Base-by-base conservation (phyloP, 2,113 vertebrate genomes). In the Perognathus longimembris region DNA sequence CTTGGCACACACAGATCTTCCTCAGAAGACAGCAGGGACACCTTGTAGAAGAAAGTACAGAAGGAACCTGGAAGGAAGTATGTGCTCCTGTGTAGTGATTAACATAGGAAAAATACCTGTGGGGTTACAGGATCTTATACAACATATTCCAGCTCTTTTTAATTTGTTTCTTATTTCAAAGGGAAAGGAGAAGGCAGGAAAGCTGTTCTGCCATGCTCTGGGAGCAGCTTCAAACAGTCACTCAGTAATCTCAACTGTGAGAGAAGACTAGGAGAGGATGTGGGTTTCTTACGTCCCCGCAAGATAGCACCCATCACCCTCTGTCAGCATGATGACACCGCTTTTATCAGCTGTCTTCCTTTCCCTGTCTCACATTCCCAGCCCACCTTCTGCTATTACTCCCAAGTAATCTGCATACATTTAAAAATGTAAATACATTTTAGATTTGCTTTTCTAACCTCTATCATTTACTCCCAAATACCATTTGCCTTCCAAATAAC, bases 1-100 rank as follows among this genome's bases (percentile, higher is more conserved):
- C 88, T 92, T 97, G 97, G 97, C 96, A 96, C 90, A 92, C 59
- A 74, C 71, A 45, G 34, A 90, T 92, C 89, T 94, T 96, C 90
- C 96, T 97, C 95, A 96, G 94, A 96, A 96, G 94, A 95, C 95
- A 95, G 95, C 94, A 97, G 97, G 96, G 94, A 79, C 92, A 94
- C 92, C 92, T 95, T 94, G 93, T 69, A 80, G 82, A 94, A 79
- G 90, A 96, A 75, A 96, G 67, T 90, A 76, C 90, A 93, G 79
- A 93, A 93, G 76, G 92, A 83, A 88, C 45, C 77, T 24, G 70
- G 67, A 91, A 81, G 79, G 59, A 82, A 90, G 82, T 78, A 10
- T 93, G 82, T 82, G 38, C 80, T 91, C 79, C 78, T 34, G 67
- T 70, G 61, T 32, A 28, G 84, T 66, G 71, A 94, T 88, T 90